These are phyloP conservation scores for Cinara cedri DNA, from an alignment of 2,888 invertebrate species.

Conservation along the genomic window DNA sequence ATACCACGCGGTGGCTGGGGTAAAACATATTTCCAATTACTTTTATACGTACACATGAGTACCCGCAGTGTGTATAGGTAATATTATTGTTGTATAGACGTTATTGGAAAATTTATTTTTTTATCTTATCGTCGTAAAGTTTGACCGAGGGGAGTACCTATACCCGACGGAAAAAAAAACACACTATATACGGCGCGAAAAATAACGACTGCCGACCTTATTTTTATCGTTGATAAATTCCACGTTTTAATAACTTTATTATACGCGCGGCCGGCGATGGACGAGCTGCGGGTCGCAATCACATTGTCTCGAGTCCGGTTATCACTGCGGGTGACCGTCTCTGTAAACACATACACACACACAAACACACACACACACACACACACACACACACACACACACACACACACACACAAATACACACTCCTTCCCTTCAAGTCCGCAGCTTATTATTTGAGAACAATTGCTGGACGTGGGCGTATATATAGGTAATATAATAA, in stretches of 20 bases:
- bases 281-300: slow-evolving; percentile 24
- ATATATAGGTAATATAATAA: too few species aligned
- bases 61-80: too few species aligned
- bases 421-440: not conserved
- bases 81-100: not conserved
- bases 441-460: not conserved
- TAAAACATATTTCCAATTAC: slow-evolving; percentile 26
- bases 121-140: slow-evolving; percentile 36
- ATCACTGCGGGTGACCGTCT: slow-evolving; percentile 55
- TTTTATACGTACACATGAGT: not conserved
- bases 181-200: slow-evolving; percentile 1
- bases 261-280: not conserved
- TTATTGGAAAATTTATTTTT: slow-evolving; percentile 45
- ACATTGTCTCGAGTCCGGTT: slow-evolving; percentile 45
- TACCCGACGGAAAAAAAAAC: not conserved
- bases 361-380: too few species aligned
- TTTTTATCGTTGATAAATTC: slow-evolving; percentile 50
- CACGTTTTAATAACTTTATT: slow-evolving; percentile 30
- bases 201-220: slow-evolving; percentile 24
- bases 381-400: too few species aligned
- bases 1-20: not conserved
- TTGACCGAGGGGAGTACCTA: too few species aligned
- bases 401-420: too few species aligned
- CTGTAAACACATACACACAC: too few species aligned
- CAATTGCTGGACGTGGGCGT: slow-evolving; percentile 31